Conservation (phyloP, 2,113 vertebrate species). For the Pachypanchax playfairii region DNA sequence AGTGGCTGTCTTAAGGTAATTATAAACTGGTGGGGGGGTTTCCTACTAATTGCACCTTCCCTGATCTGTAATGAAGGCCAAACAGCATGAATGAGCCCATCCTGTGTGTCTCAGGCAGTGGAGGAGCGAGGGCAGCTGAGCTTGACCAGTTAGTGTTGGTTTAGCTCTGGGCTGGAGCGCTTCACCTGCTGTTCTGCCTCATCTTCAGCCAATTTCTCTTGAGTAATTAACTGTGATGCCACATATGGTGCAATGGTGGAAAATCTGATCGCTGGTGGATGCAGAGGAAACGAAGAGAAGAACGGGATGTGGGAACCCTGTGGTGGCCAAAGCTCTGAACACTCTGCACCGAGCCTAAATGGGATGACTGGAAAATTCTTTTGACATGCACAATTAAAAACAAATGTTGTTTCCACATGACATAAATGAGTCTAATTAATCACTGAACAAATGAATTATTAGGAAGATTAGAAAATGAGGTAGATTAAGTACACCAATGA, state of each 20-base stretch:
- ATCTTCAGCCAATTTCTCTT: constrained; percentile 70
- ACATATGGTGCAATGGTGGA: constrained; percentile 64
- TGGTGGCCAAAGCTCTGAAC: constrained; percentile 46
- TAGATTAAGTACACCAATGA: constrained; percentile 75
- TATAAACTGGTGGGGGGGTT: constrained; percentile 61
- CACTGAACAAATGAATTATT: constrained; percentile 73
- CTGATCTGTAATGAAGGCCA: constrained; percentile 76
- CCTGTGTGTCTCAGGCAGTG: constrained; percentile 43
- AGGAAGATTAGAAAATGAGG: constrained; percentile 70
- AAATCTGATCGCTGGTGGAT: constrained; percentile 52
- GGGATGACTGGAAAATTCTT: constrained; percentile 57
- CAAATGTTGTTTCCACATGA: constrained; percentile 69
- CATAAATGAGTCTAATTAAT: constrained; percentile 69
- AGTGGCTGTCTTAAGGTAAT: constrained; percentile 80
- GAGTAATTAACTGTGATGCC: constrained; percentile 73
- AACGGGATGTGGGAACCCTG: constrained; percentile 26
- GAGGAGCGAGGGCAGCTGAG: constrained; percentile 57
- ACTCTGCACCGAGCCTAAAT: constrained; percentile 23
- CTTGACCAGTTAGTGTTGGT: constrained; percentile 72
- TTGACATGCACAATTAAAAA: constrained; percentile 73
- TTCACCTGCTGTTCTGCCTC: constrained; percentile 70
- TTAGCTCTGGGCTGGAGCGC: constrained; percentile 68
- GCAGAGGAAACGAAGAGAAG: constrained; percentile 18
- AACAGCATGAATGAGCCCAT: constrained; percentile 59
- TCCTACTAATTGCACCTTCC: constrained; percentile 75